Evolutionary conservation across 1,140 invertebrate genomes (phyloP), one percentile per base, ranked within the genome.

Genomic region (Sycophila sp.): DNA sequence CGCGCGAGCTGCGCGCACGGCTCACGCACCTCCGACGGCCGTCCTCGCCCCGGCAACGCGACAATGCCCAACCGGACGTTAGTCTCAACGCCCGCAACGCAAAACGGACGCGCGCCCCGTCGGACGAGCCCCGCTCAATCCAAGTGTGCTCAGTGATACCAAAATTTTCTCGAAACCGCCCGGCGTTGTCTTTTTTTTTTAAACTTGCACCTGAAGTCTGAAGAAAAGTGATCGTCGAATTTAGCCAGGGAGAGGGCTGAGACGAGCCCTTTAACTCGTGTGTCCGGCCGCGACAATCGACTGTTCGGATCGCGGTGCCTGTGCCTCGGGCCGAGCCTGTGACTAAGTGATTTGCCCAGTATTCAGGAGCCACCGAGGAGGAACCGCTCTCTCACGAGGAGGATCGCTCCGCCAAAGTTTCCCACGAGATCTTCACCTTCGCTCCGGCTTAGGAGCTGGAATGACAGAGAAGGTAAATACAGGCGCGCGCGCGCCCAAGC

Each of bases 391-490:
- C 53, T 47, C 28, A 38, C 55, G 55, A n/a, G n/a, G 45, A 68
- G 7, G 1, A 45, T 8, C 30, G 24, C 45, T 15, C 59, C 8
- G 26, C n/a, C n/a, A n/a, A n/a, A n/a, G n/a, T n/a, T 55, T 64
- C 38, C 59, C 51, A 42, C 69, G 69, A 66, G 42, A 47, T 59
- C 53, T 40, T 66, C 62, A 58, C 53, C 69, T 59, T 42, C 62
- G 69, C 19, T 30, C 8, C 56, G 15, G 10, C n/a, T n/a, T n/a
- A 15, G 36, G 28, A 62, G 74, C 73, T 84, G 83, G 83, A 83
- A 86, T 84, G 83, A 81, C 83, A 78, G 73, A 80, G 69, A 83
- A 84, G 84, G 84, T 85, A 85, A 84, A 75, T 55, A 30, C 28
- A 6, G 4, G n/a, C n/a, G n/a, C 24, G 7, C 2, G 4, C 2